A percentile compares a stretch with the other conserved stretches of the same genome.
Evolutionary conservation across 2,113 vertebrate genomes (phyloP).

Genomic region (Rhagologus leucostigma): DNA sequence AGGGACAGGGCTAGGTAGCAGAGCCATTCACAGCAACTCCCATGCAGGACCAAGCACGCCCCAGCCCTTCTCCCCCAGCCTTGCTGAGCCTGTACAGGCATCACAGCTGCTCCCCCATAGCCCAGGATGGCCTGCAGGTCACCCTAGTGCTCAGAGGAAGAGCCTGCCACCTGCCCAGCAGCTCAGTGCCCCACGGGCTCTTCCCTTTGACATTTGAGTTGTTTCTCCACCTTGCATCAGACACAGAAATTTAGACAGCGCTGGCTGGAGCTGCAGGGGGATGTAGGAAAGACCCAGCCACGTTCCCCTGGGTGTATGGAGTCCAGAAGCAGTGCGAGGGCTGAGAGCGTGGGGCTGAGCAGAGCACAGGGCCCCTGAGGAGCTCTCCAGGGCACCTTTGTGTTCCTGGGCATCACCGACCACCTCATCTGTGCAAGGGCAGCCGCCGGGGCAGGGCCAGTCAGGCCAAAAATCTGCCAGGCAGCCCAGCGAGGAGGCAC

Average conservation of each 20-base stretch:
- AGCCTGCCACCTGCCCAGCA: background rate
- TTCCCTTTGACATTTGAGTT: slow-evolving; percentile 27
- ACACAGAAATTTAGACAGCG: background rate
- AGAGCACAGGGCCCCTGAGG: background rate
- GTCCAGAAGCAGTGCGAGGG: slow-evolving; percentile 7
- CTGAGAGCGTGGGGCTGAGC: background rate
- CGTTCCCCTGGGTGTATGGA: background rate
- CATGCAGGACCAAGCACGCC: slow-evolving; percentile 13
- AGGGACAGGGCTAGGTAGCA: slow-evolving; percentile 47
- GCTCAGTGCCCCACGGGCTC: background rate
- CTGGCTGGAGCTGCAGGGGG: background rate
- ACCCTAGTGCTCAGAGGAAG: background rate
- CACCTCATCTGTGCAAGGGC: background rate
- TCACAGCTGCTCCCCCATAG: background rate
- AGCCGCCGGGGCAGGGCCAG: background rate
- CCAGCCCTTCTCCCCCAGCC: slow-evolving; percentile 39
- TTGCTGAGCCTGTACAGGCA: slow-evolving; percentile 6
- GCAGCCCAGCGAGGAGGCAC: slow-evolving; percentile 39
- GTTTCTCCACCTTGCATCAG: slow-evolving; percentile 3
- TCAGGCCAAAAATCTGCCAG: background rate
- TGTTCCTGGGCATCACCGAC: background rate
- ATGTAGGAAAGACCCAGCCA: background rate
- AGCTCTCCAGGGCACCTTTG: background rate
- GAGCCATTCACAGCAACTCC: slow-evolving; percentile 70
- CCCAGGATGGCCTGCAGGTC: background rate